These are phyloP conservation scores for Sebastes jordani DNA, from an alignment of 2,797 vertebrate species.

Conservation along the genomic window DNA sequence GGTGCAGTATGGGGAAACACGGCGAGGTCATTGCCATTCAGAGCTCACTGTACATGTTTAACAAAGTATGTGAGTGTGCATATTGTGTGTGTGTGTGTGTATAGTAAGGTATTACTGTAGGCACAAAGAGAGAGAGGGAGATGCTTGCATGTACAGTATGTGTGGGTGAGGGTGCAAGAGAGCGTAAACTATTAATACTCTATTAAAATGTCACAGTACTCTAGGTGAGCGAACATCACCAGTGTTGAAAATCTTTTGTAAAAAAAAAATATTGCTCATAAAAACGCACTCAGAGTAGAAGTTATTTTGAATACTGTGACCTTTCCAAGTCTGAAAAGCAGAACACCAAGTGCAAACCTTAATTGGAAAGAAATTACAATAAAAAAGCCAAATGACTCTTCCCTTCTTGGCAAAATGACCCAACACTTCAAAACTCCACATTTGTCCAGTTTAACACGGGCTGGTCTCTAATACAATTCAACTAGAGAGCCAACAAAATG, in stretches of 20 bases:
- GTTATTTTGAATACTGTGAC: not conserved
- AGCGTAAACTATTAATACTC: not conserved
- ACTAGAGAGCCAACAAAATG: not conserved
- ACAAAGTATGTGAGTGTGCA: not conserved
- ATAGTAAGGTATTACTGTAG: not conserved
- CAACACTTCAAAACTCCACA: not conserved
- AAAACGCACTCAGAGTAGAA: not conserved
- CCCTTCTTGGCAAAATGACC: not conserved
- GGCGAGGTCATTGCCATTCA: constrained; percentile 64
- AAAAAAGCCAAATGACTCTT: not conserved
- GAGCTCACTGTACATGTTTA: constrained; percentile 19
- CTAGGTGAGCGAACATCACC: not conserved
- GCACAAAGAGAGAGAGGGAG: not conserved
- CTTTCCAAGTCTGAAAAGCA: not conserved
- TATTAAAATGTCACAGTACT: not conserved
- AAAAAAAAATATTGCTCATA: not conserved
- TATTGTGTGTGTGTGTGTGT: not conserved
- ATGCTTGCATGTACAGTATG: not conserved
- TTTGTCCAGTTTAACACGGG: not conserved
- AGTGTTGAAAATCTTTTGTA: not conserved
- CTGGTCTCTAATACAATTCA: not conserved
- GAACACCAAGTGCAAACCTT: not conserved
- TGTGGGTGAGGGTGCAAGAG: not conserved
- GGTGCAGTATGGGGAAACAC: constrained; percentile 25
- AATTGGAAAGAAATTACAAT: not conserved